A percentile compares a stretch with the other conserved stretches of the same genome.
phyloP scores from a whole-genome alignment of 2,888 invertebrate genomes.

The Andrena hattorfiana region DNA sequence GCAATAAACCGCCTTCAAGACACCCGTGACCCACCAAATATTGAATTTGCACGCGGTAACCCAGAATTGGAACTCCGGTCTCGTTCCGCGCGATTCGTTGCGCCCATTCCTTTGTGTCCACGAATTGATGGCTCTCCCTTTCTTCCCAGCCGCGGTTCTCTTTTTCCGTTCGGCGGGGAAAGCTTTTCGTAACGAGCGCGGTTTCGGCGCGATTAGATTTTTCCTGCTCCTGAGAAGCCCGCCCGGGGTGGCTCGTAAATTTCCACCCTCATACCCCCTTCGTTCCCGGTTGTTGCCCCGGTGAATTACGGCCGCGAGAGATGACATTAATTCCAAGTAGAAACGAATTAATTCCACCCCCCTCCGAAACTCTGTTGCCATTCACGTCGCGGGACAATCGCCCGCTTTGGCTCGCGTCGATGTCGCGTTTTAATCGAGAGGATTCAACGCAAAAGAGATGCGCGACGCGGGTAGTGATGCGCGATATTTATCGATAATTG shows the following conservation, averaged over 20 bases:
- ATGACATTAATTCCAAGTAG: conserved; percentile 44
- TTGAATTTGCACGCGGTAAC: no score
- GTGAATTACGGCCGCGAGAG: conserved; percentile 36
- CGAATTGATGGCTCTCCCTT: background rate
- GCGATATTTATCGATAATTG: no score
- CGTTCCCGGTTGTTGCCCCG: background rate
- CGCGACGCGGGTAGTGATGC: background rate
- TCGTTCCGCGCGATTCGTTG: background rate
- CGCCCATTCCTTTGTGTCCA: background rate
- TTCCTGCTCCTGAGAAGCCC: background rate
- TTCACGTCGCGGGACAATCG: conserved; percentile 21
- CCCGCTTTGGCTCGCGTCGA: conserved; percentile 6
- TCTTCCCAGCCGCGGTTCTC: background rate
- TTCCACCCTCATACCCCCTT: conserved; percentile 6
- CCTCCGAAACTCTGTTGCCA: conserved; percentile 4
- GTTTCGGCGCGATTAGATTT: conserved; percentile 12
- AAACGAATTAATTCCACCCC: conserved; percentile 46
- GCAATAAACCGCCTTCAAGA: background rate
- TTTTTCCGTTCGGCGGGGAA: background rate
- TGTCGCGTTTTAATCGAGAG: conserved; percentile 12
- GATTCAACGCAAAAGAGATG: background rate
- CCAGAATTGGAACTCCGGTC: background rate
- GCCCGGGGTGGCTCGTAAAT: conserved; percentile 39
- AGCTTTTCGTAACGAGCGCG: conserved; percentile 3
- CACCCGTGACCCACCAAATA: background rate